These are phyloP conservation scores for Danaus chrysippus DNA, from an alignment of 2,888 invertebrate genomes.

Conservation along the genomic window DNA sequence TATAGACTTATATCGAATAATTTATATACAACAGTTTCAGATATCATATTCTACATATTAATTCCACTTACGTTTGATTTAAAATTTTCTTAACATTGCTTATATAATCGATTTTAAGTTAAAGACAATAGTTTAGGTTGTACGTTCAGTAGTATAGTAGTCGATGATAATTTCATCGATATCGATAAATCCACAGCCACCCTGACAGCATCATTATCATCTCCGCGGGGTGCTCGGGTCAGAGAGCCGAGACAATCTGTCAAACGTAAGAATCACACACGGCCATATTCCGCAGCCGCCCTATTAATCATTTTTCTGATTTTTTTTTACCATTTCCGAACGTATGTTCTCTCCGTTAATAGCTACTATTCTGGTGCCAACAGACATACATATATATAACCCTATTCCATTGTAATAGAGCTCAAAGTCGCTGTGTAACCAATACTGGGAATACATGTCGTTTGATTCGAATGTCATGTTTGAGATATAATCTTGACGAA, in stretches of 20 bases:
- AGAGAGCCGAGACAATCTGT: conserved; percentile 78
- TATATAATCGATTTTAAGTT: too few species aligned
- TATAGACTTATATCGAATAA: not conserved
- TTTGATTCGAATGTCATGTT: conserved; percentile 74
- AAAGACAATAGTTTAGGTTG: not conserved
- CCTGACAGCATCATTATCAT: conserved; percentile 62
- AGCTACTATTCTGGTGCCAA: conserved; percentile 64
- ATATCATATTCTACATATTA: not conserved
- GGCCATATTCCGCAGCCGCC: conserved; percentile 61
- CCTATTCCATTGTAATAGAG: conserved; percentile 32
- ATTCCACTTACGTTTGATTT: too few species aligned
- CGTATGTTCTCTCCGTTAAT: conserved; percentile 72
- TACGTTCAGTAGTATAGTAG: not conserved
- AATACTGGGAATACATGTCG: conserved; percentile 65
- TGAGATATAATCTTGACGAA: conserved; percentile 70
- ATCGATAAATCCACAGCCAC: conserved; percentile 41
- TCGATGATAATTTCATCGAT: conserved; percentile 44
- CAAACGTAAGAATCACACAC: conserved; percentile 76
- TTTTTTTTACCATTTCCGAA: conserved; percentile 74
- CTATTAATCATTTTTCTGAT: conserved; percentile 77
- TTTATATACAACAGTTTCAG: too few species aligned
- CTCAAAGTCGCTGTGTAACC: conserved; percentile 34
- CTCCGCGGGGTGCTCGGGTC: conserved; percentile 74
- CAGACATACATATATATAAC: conserved; percentile 37
- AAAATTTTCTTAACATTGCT: too few species aligned